These are phyloP conservation scores for Cordilura impudica DNA, from an alignment of 2,888 invertebrate genomes.

Conservation along the genomic window DNA sequence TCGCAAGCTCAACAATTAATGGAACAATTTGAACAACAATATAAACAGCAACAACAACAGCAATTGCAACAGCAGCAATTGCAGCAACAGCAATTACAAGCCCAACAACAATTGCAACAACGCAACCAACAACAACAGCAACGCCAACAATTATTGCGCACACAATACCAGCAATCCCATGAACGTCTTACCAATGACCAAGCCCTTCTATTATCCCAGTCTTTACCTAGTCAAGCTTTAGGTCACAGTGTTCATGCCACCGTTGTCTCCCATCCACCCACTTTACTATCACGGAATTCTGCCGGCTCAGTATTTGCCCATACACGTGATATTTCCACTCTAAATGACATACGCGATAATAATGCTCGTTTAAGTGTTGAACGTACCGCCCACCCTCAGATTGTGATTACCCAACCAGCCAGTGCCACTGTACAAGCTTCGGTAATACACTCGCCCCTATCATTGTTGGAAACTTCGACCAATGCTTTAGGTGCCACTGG, in stretches of 20 bases:
- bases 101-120: conserved; percentile 66
- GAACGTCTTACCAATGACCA: conserved; percentile 71
- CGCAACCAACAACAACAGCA: conserved; percentile 68
- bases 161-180: conserved; percentile 70
- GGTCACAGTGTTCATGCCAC: conserved; percentile 75
- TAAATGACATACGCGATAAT: conserved; percentile 65
- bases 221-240: conserved; percentile 69
- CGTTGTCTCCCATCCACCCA: conserved; percentile 74
- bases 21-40: conserved; percentile 75
- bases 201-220: conserved; percentile 69
- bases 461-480: conserved; percentile 67
- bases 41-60: conserved; percentile 71
- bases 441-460: conserved; percentile 72
- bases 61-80: conserved; percentile 70
- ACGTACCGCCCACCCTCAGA: conserved; percentile 69
- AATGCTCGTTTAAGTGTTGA: conserved; percentile 70
- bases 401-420: conserved; percentile 73
- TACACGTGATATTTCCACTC: conserved; percentile 69
- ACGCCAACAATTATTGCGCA: conserved; percentile 77
- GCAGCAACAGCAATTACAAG: conserved; percentile 70
- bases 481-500: conserved; percentile 64
- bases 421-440: conserved; percentile 75
- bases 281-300: conserved; percentile 69
- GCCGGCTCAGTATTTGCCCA: conserved; percentile 66
- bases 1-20: conserved; percentile 75